Base-by-base conservation (phyloP, 64 coral and sea anemone genomes). In the Porites lutea region DNA sequence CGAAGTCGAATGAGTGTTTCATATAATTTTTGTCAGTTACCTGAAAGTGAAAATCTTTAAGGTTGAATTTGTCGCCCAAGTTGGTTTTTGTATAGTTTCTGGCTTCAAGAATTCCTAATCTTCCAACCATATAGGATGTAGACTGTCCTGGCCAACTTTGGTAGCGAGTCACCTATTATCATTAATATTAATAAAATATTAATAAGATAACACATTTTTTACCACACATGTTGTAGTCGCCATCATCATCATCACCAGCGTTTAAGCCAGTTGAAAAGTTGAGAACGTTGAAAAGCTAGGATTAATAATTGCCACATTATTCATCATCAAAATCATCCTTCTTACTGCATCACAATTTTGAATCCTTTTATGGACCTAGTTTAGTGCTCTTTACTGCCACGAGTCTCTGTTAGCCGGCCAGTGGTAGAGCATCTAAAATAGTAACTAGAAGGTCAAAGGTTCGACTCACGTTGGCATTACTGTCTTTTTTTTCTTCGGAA, bases 11-110 rank as follows among this genome's bases (percentile, higher is more conserved):
- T 19, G 5, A 19, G n/a, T 20, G n/a, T 20, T 13, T 74, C 0
- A 3, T 22, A 71, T 23, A 54, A 20, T 62, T 86, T 3, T 53
- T 13, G 0, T 12, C 2, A 81, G 5, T 84, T 13, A 97, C 70
- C 48, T 97, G 93, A 65, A 89, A 97, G 88, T 97, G 95, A 21
- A 97, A 97, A 68, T 97, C 95, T 79, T 94, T 91, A 8, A 91
- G 75, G 15, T 77, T 92, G 59, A 98, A 98, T 22, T 88, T 83
- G 0, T 84, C 77, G 18, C 90, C 90, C 16, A 98, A 90, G 27
- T 48, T 47, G n/a, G 51, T 82, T 13, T 23, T 65, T 20, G 93
- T 82, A 20, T 69, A 16, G 50, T 90, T 50, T 88, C 94, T 89
- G 63, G 95, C 88, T 55, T 86, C 78, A 22, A 98, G 79, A 61